phyloP scores from a whole-genome alignment of 2,113 vertebrate genomes.

The Crotophaga sulcirostris region DNA sequence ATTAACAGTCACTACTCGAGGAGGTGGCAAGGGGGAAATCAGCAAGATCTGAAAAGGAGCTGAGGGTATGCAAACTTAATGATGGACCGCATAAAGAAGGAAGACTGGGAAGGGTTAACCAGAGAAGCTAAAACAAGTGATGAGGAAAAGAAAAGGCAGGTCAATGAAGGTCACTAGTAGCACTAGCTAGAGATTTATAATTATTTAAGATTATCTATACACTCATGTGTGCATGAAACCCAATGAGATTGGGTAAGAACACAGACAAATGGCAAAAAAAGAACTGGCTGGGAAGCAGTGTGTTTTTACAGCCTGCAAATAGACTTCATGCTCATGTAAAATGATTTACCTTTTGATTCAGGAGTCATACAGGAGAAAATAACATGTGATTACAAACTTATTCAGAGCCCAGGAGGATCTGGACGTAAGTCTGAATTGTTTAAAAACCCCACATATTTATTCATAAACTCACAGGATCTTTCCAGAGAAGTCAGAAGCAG shows the following conservation, averaged over 20 bases:
- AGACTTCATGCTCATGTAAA: slow-evolving; percentile 44
- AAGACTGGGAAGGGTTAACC: background rate
- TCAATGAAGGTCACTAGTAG: background rate
- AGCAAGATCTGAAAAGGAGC: background rate
- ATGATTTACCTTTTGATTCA: slow-evolving; percentile 47
- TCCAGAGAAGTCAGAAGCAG: background rate
- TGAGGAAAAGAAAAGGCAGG: background rate
- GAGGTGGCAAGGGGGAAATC: slow-evolving; percentile 10
- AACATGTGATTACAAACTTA: slow-evolving; percentile 29
- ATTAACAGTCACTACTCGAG: slow-evolving; percentile 32
- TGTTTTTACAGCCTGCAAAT: slow-evolving; percentile 54
- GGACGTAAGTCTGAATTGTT: background rate
- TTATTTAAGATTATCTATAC: background rate
- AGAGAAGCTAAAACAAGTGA: background rate
- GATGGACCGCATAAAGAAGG: background rate
- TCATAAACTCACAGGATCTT: background rate
- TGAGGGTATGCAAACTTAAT: background rate
- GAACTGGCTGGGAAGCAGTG: slow-evolving; percentile 28
- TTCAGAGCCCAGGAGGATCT: background rate
- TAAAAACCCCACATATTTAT: background rate
- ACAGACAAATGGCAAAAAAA: slow-evolving; percentile 57
- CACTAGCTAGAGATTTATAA: background rate
- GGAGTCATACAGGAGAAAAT: slow-evolving; percentile 27
- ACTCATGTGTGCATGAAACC: background rate
- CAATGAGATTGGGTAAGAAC: slow-evolving; percentile 3